Evolutionary conservation across 2,797 vertebrate species (phyloP).

Genomic region (Cryptoblepharus egeriae): DNA sequence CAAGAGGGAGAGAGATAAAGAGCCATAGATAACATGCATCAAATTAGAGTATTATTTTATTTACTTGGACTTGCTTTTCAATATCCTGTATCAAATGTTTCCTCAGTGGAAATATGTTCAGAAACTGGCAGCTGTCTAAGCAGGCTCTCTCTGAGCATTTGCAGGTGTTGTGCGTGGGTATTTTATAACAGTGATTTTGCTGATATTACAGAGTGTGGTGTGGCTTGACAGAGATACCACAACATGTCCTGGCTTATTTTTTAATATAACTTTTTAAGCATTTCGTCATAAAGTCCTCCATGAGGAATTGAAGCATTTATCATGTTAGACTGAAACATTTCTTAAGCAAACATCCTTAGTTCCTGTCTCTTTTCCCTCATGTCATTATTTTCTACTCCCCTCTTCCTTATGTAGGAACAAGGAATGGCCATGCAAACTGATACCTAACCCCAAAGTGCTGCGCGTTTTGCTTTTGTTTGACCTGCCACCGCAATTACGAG

Average conservation of each 20-base stretch:
- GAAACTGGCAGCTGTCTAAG: slow-evolving; percentile 30
- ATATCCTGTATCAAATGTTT: slow-evolving; percentile 9
- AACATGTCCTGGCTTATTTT: slow-evolving; percentile 19
- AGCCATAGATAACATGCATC: not conserved
- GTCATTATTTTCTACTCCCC: slow-evolving; percentile 29
- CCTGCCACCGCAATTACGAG: slow-evolving; percentile 35
- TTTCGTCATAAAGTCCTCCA: slow-evolving; percentile 22
- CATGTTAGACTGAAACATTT: slow-evolving; percentile 35
- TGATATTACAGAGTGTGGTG: slow-evolving; percentile 2
- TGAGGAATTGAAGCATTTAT: slow-evolving; percentile 41
- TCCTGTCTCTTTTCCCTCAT: slow-evolving; percentile 43
- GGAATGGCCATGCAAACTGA: slow-evolving; percentile 29
- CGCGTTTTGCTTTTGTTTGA: slow-evolving; percentile 52
- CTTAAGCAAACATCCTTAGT: slow-evolving; percentile 29
- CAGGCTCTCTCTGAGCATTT: slow-evolving; percentile 3
- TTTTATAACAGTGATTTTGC: slow-evolving; percentile 3
- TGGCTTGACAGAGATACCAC: slow-evolving; percentile 15
- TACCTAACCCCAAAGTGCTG: slow-evolving; percentile 42
- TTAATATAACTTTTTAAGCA: slow-evolving; percentile 28
- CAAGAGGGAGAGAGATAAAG: not conserved
- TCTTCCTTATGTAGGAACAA: slow-evolving; percentile 11
- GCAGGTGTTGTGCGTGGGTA: not conserved
- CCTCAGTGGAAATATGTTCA: slow-evolving; percentile 3
- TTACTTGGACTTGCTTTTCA: slow-evolving; percentile 10
- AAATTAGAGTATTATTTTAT: not conserved